Percentiles rank a stretch among this genome's conserved stretches.
phyloP scores from a whole-genome alignment of 53 echinoderm and acorn worm genomes.

The Stichopus horrens region DNA sequence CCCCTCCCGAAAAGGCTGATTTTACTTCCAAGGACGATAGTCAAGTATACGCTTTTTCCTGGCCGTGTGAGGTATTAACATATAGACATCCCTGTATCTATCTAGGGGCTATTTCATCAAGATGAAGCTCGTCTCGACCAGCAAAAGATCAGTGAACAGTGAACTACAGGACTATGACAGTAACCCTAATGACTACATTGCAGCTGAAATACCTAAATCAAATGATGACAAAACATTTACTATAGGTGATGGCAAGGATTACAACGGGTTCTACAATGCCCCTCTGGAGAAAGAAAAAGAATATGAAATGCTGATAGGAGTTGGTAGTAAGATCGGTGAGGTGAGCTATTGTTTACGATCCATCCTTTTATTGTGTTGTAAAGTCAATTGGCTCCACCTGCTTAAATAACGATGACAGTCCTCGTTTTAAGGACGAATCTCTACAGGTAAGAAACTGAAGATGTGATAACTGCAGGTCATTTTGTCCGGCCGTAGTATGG shows the following conservation, averaged over 20 bases:
- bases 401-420: too few relatives aligned
- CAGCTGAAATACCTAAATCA: slow-evolving; percentile 14
- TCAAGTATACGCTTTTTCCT: neutral
- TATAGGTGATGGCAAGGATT: slow-evolving; percentile 62
- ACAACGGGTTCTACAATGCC: slow-evolving; percentile 59
- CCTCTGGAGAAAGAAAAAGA: slow-evolving; percentile 52
- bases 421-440: too few relatives aligned
- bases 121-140: neutral
- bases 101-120: slow-evolving; percentile 3
- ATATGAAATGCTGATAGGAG: slow-evolving; percentile 56
- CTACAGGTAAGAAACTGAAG: too few relatives aligned
- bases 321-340: slow-evolving; percentile 11
- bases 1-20: neutral
- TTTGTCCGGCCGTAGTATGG: too few relatives aligned
- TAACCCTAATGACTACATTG: slow-evolving; percentile 19
- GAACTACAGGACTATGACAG: neutral
- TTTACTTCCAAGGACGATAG: neutral
- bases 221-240: slow-evolving; percentile 17
- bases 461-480: too few relatives aligned
- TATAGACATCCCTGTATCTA: neutral
- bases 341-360: neutral
- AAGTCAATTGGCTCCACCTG: too few relatives aligned
- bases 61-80: neutral
- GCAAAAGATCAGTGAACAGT: neutral
- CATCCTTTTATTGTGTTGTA: neutral